A percentile compares a stretch with the other conserved stretches of the same genome.
Conservation (phyloP, 2,113 vertebrate genomes). For the Lontra canadensis region DNA sequence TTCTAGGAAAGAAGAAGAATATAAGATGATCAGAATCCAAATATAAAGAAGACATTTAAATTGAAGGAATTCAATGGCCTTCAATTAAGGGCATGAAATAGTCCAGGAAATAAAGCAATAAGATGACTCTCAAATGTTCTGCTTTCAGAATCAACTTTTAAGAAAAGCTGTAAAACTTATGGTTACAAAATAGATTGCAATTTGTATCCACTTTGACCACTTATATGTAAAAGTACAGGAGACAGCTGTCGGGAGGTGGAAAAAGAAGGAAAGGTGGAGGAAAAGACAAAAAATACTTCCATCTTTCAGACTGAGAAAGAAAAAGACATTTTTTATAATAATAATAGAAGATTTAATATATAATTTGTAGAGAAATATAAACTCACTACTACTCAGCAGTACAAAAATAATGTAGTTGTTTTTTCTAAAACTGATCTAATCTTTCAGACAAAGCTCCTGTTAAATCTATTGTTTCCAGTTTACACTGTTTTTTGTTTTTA, state of each 20-base stretch:
- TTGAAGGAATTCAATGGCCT: neutral
- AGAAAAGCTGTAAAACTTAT: neutral
- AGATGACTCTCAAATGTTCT: neutral
- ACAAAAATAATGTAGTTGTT: neutral
- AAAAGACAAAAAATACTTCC: neutral
- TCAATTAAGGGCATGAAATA: neutral
- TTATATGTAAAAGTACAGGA: neutral
- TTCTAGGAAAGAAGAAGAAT: neutral
- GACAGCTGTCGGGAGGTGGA: neutral
- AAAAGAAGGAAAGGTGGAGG: neutral
- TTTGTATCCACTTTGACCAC: neutral
- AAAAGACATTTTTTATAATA: neutral
- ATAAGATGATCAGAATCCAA: neutral
- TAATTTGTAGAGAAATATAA: neutral
- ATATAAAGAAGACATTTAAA: neutral
- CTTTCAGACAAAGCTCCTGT: neutral
- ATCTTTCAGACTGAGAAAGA: neutral
- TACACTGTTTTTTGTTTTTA: neutral
- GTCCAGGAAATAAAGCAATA: neutral
- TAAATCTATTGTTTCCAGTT: neutral
- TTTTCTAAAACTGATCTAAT: conserved; percentile 11
- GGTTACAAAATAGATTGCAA: neutral
- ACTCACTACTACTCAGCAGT: neutral
- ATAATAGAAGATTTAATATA: neutral
- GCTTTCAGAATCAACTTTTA: neutral